Conservation (phyloP, 2,888 invertebrate species). For the Trichopria drosophilae region DNA sequence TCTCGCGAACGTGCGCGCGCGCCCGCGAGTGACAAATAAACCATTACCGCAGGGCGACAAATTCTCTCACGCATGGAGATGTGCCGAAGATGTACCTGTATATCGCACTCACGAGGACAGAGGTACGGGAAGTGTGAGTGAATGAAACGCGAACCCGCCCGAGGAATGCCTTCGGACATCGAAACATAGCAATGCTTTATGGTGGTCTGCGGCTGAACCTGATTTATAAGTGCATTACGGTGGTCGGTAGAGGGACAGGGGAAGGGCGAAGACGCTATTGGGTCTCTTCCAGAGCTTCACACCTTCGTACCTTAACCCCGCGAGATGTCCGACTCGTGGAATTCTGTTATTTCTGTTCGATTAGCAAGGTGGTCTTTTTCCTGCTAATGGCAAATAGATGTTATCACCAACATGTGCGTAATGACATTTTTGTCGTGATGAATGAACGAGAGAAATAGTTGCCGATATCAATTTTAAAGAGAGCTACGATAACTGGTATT, state of each 20-base stretch:
- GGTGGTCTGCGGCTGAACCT: slow-evolving; percentile 59
- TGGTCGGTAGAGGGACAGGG: slow-evolving; percentile 25
- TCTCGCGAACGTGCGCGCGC: slow-evolving; percentile 46
- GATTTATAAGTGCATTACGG: slow-evolving; percentile 59
- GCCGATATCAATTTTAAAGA: too few species aligned
- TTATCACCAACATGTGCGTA: too few species aligned
- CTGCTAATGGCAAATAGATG: too few species aligned
- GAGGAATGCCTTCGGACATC: slow-evolving; percentile 58
- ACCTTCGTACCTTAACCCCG: slow-evolving; percentile 17
- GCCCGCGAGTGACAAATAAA: slow-evolving; percentile 55
- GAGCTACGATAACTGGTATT: too few species aligned
- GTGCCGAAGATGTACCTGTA: too few species aligned
- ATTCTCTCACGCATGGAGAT: slow-evolving; percentile 54
- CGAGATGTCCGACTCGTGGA: too few species aligned
- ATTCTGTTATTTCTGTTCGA: too few species aligned
- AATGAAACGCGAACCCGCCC: slow-evolving; percentile 58
- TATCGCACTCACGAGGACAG: slow-evolving; percentile 43
- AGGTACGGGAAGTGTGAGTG: slow-evolving; percentile 53
- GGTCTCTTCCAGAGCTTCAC: slow-evolving; percentile 10
- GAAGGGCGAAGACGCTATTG: slow-evolving; percentile 16
- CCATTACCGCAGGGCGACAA: slow-evolving; percentile 58
- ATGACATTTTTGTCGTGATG: too few species aligned
- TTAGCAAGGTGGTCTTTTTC: too few species aligned
- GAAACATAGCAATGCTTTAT: slow-evolving; percentile 60
- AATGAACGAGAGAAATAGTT: too few species aligned